Evolutionary conservation across 2,888 invertebrate genomes (phyloP).

Genomic region (Stramonita haemastoma): DNA sequence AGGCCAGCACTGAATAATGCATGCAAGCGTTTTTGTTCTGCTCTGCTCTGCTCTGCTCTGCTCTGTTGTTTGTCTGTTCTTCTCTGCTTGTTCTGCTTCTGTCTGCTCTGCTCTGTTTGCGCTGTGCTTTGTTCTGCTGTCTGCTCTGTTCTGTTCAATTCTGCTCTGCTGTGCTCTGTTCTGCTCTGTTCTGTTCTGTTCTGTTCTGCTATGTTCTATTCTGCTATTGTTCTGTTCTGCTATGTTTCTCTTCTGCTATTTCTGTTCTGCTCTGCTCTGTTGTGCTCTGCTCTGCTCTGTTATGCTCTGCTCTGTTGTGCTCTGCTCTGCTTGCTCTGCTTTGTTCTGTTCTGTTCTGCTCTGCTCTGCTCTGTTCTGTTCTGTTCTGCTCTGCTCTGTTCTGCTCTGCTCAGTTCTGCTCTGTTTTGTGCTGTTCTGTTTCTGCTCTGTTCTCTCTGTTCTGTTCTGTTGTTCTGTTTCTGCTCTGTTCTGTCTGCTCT

Average conservation of each 20-base stretch:
- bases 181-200: neutral
- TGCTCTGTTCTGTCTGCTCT: no score
- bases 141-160: neutral
- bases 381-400: slow-evolving; percentile 5
- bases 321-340: neutral
- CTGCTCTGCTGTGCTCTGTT: neutral
- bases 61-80: no score
- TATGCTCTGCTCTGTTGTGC: neutral
- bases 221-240: no score
- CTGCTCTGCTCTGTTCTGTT: neutral
- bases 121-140: neutral
- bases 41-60: neutral
- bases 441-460: neutral
- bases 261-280: slow-evolving; percentile 5
- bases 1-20: no score
- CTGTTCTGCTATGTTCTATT: neutral
- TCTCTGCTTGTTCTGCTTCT: neutral
- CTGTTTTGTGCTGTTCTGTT: no score
- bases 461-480: neutral
- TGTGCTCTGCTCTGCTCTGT: neutral
- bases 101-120: neutral
- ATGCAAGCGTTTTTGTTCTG: neutral
- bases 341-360: neutral
- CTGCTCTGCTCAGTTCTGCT: neutral
- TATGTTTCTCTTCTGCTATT: no score